Conservation (phyloP, 2,113 vertebrate genomes). For the Atlantisia rogersi region DNA sequence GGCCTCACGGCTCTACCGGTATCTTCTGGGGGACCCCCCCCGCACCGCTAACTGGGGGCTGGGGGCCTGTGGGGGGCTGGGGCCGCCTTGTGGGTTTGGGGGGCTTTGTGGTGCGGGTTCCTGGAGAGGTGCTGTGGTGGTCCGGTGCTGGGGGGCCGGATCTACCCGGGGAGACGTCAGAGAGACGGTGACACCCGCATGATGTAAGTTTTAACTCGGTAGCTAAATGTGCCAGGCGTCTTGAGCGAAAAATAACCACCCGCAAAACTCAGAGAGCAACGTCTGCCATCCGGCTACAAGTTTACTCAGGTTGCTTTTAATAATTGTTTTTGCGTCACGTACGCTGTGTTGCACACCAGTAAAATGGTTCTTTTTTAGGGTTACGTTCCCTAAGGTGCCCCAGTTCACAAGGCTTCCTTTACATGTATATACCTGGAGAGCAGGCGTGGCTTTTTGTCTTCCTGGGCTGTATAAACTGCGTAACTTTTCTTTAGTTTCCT, state of each 20-base stretch:
- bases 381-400: rapidly evolving
- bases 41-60: neutral
- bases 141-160: rapidly evolving
- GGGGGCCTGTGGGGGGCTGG: neutral
- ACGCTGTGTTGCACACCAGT: rapidly evolving
- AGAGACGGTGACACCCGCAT: rapidly evolving
- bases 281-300: rapidly evolving
- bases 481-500: neutral
- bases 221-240: rapidly evolving
- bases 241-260: neutral
- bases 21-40: neutral
- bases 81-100: too few relatives aligned
- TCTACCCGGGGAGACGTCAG: rapidly evolving
- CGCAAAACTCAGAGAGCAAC: too few relatives aligned
- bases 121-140: neutral
- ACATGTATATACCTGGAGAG: neutral
- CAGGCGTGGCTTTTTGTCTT: neutral
- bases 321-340: rapidly evolving
- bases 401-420: neutral
- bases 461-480: rapidly evolving
- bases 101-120: neutral
- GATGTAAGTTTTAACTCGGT: rapidly evolving
- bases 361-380: neutral
- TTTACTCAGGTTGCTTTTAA: rapidly evolving
- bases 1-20: neutral